These are phyloP conservation scores for Taphrorychus bicolor DNA, from an alignment of 2,888 invertebrate genomes.

Conservation along the genomic window DNA sequence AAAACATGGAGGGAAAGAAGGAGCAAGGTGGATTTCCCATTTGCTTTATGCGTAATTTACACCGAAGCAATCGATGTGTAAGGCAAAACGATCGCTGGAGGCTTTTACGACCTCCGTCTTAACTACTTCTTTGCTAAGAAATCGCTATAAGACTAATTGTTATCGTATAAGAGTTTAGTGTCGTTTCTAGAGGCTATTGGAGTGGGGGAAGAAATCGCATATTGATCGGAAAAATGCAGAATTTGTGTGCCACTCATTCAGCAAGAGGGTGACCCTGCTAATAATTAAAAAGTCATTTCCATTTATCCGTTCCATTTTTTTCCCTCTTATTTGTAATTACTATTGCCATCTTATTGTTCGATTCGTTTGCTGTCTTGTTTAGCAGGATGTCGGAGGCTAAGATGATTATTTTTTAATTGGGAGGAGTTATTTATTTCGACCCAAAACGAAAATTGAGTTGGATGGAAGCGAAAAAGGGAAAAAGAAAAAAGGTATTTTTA, in stretches of 20 bases:
- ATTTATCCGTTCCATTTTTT: slow-evolving; percentile 19
- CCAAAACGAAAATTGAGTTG: slow-evolving; percentile 1
- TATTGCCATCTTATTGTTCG: slow-evolving; percentile 32
- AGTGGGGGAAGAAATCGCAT: too few species aligned
- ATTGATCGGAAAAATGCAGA: too few species aligned
- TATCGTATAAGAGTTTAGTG: too few species aligned
- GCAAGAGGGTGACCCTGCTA: slow-evolving; percentile 8
- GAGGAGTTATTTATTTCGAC: neutral
- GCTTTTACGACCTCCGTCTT: slow-evolving; percentile 24
- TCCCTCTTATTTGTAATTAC: slow-evolving; percentile 27
- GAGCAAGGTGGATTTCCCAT: slow-evolving; percentile 34
- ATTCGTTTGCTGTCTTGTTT: slow-evolving; percentile 35
- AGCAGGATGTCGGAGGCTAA: slow-evolving; percentile 23
- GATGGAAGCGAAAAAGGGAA: too few species aligned
- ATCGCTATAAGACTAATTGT: slow-evolving; percentile 38
- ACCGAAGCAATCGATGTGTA: slow-evolving; percentile 41
- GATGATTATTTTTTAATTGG: slow-evolving; percentile 32
- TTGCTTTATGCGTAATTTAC: slow-evolving; percentile 41
- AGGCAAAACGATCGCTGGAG: slow-evolving; percentile 35
- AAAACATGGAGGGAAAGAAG: slow-evolving; percentile 25
- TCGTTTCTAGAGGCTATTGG: too few species aligned
- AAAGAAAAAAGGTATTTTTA: too few species aligned
- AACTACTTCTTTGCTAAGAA: slow-evolving; percentile 30
- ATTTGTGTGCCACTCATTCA: too few species aligned
- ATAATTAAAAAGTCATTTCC: slow-evolving; percentile 36